Base-by-base conservation (phyloP, 2,113 vertebrate genomes). In the Rhinoderma darwinii region DNA sequence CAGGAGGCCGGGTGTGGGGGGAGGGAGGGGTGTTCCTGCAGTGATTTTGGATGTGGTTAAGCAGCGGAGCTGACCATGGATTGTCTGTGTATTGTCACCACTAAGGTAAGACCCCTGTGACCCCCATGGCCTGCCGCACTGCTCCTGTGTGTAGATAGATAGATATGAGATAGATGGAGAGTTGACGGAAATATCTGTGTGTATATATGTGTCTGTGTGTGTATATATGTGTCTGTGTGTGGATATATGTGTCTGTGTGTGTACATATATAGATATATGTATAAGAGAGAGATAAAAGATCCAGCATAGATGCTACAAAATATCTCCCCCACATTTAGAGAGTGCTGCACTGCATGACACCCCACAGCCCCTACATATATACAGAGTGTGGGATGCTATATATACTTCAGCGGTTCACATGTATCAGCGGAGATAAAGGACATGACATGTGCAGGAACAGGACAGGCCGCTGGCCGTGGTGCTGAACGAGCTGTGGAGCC, bases 61-160 rank as follows among this genome's bases (percentile, higher is more conserved):
- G 59, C 39, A 32, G 80, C 80, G 37, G 79, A 81, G 54, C 63
- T n/a, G 81, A 83, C 82, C 82, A 84, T 84, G 82, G 82, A 84
- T 47, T 84, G 82, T 59, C 68, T 84, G 47, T 84, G 82, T 84
- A 84, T 84, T 84, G 82, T 84, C 68, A 84, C 82, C 66, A 84
- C 82, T 56, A 84, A 84, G 82, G 82, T 84, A 84, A 84, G 82
- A 83, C 63, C 59, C 44, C 43, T 3, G 30, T 37, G 17, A 27
- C 66, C 61, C 9, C 68, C 37, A 0, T 12, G 41, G 61, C 59
- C 32, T 20, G 12, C 17, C 54, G 7, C 20, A 43, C 12, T 47
- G 68, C 22, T 4, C 15, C 5, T 22, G 18, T 59, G 56, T 59
- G 56, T 59, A 25, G 20, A 20, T 54, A 20, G 14, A 20, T 54